Conservation (phyloP, 2,888 invertebrate species). For the Nephrotoma flavescens region DNA sequence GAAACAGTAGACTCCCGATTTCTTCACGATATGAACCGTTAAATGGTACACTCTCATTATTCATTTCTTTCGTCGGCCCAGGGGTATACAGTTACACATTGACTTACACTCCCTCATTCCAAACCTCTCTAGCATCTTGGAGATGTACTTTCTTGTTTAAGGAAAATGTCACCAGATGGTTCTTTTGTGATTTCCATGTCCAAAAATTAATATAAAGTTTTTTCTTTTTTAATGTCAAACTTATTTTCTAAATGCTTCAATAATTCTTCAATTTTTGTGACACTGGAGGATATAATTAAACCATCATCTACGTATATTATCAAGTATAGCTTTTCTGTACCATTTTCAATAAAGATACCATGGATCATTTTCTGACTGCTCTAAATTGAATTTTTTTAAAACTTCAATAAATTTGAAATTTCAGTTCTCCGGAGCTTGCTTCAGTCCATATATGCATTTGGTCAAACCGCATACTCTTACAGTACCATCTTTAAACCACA, state of each 20-base stretch:
- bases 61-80: not conserved
- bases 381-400: not conserved
- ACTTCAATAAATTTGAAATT: slow-evolving; percentile 1
- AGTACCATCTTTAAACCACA: not conserved
- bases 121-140: not conserved
- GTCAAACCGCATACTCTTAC: not conserved
- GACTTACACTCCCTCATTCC: not conserved
- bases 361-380: not conserved
- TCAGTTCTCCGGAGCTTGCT: not conserved
- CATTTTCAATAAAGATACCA: not conserved
- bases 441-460: not conserved
- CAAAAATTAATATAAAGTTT: not conserved
- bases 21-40: not conserved
- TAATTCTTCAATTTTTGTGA: not conserved
- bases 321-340: not conserved
- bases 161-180: not conserved
- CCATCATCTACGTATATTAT: not conserved
- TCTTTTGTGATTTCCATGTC: not conserved
- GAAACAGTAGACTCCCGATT: too few species aligned
- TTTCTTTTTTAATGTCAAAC: not conserved
- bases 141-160: not conserved
- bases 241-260: not conserved
- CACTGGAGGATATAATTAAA: not conserved
- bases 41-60: not conserved
- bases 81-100: too few species aligned